Evolutionary conservation across 2,113 vertebrate species (phyloP).

Genomic region (Lycaon pictus): DNA sequence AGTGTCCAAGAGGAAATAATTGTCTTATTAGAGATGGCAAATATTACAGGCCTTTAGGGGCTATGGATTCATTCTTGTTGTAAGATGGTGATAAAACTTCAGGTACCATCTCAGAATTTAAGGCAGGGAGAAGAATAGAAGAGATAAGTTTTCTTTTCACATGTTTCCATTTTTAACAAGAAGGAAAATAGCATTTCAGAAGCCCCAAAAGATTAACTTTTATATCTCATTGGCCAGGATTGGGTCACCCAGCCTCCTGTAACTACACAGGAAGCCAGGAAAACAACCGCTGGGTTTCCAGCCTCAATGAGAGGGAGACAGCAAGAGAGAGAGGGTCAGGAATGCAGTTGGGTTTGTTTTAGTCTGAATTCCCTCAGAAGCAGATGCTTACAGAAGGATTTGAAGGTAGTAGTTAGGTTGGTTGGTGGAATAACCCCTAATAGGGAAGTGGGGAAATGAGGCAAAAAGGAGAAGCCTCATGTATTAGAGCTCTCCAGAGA

Average conservation of each 20-base stretch:
- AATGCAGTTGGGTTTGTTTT: background rate
- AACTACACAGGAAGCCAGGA: background rate
- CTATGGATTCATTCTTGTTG: background rate
- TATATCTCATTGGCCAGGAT: background rate
- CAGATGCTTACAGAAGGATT: background rate
- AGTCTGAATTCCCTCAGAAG: background rate
- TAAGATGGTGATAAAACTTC: background rate
- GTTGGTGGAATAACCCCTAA: background rate
- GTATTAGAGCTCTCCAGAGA: background rate
- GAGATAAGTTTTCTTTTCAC: background rate
- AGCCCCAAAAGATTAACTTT: background rate
- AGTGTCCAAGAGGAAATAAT: background rate
- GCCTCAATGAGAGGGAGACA: background rate
- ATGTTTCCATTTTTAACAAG: background rate
- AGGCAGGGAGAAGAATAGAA: background rate
- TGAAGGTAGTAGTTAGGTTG: background rate
- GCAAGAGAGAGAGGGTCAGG: too few species aligned
- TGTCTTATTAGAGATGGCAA: background rate
- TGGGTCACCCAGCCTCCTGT: background rate
- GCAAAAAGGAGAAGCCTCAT: background rate
- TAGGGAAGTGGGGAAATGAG: background rate
- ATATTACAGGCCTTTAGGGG: background rate
- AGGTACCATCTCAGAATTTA: background rate
- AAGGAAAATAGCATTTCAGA: background rate
- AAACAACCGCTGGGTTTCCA: background rate